Conservation (phyloP, 2,888 invertebrate species). For the Lamellibrachia satsuma region DNA sequence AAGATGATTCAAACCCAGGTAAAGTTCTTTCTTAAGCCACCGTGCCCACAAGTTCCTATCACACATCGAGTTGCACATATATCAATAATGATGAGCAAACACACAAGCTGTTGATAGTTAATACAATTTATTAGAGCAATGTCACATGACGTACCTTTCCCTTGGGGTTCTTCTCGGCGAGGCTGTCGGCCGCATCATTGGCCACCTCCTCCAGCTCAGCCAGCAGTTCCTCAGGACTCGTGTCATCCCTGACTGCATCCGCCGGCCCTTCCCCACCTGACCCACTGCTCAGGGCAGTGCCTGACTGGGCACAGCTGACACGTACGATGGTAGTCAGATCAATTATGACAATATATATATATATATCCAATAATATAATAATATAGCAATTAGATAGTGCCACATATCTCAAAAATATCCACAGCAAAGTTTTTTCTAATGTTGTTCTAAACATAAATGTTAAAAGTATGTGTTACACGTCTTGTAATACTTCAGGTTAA, state of each 20-base stretch:
- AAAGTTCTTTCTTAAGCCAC: too few species aligned
- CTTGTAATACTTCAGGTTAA: background rate
- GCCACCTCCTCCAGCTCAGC: constrained; percentile 79
- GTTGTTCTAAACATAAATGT: too few species aligned
- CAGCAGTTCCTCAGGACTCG: constrained; percentile 75
- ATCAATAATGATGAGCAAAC: background rate
- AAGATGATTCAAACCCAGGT: too few species aligned
- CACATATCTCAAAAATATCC: too few species aligned
- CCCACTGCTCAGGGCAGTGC: background rate
- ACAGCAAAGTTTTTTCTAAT: too few species aligned
- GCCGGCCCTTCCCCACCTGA: background rate
- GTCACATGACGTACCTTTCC: constrained; percentile 62
- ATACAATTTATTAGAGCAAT: background rate
- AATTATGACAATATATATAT: background rate
- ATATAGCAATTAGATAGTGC: too few species aligned
- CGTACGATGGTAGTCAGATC: background rate
- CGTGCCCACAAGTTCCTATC: too few species aligned
- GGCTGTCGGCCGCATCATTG: constrained; percentile 74
- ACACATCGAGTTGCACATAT: too few species aligned
- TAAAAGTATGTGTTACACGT: too few species aligned
- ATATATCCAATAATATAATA: background rate
- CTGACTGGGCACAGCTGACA: background rate
- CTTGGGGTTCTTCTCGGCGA: constrained; percentile 68
- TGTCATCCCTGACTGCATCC: constrained; percentile 66
- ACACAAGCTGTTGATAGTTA: background rate